Percentiles rank a stretch among this genome's conserved stretches.
phyloP scores from a whole-genome alignment of 2,113 vertebrate genomes.

The Boulengeromyrus knoepffleri region DNA sequence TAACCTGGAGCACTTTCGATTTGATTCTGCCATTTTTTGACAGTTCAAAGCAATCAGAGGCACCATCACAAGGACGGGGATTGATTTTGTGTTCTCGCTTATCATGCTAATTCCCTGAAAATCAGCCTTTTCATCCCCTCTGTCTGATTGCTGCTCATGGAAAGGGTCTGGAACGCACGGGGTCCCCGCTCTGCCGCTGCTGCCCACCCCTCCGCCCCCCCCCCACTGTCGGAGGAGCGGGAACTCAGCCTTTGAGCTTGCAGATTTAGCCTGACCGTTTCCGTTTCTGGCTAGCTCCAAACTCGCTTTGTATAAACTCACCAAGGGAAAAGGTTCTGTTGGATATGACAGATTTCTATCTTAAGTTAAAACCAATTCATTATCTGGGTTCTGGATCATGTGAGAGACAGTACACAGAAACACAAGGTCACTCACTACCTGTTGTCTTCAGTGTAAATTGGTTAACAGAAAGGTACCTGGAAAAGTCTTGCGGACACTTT shows the following conservation, averaged over 20 bases:
- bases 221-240: neutral
- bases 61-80: constrained; percentile 97
- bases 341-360: neutral
- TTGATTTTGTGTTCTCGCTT: constrained; percentile 99
- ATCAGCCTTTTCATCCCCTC: constrained; percentile 99
- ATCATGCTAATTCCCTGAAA: constrained; percentile 99
- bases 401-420: neutral
- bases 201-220: constrained; percentile 43
- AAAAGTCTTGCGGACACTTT: neutral
- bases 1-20: constrained; percentile 99
- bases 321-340: neutral
- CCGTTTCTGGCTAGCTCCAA: neutral
- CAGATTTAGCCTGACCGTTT: neutral
- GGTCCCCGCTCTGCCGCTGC: constrained; percentile 75
- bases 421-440: neutral
- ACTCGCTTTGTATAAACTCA: neutral
- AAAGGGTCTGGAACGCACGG: constrained; percentile 89
- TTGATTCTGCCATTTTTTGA: constrained; percentile 99
- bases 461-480: neutral
- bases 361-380: neutral
- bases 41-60: constrained; percentile 99
- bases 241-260: neutral
- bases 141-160: constrained; percentile 94
- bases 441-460: neutral
- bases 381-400: neutral